Percentiles rank a stretch among this genome's conserved stretches.
phyloP scores from a whole-genome alignment of 2,888 invertebrate genomes.

The Rambutsinella grinnellia region DNA sequence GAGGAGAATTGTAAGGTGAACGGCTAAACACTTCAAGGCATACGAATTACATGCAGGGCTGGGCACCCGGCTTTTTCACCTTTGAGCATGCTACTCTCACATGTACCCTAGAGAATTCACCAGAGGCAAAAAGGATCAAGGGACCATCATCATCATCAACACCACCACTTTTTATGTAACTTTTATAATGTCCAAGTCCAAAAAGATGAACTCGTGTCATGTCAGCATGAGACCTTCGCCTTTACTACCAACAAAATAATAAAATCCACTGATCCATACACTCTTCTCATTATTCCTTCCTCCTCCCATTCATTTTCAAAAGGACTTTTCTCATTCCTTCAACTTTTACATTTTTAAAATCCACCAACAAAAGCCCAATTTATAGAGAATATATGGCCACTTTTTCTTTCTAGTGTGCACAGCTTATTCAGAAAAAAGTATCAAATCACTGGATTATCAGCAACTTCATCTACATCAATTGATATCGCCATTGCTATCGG shows the following conservation, averaged over 20 bases:
- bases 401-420: too few relatives aligned
- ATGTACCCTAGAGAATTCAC: neutral
- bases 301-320: slow-evolving; percentile 43
- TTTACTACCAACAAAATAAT: slow-evolving; percentile 37
- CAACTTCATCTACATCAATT: neutral
- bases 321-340: too few relatives aligned
- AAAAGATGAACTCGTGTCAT: slow-evolving; percentile 50
- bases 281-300: neutral
- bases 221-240: slow-evolving; percentile 56
- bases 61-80: slow-evolving; percentile 21
- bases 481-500: neutral
- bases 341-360: slow-evolving; percentile 13
- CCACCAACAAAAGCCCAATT: slow-evolving; percentile 22
- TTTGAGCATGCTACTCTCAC: neutral
- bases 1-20: neutral
- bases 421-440: slow-evolving; percentile 14
- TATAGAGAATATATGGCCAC: slow-evolving; percentile 3
- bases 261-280: slow-evolving; percentile 37
- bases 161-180: slow-evolving; percentile 52
- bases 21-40: slow-evolving; percentile 9
- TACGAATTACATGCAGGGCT: neutral
- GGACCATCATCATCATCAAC: slow-evolving; percentile 36
- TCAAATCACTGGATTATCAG: slow-evolving; percentile 28
- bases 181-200: slow-evolving; percentile 19
- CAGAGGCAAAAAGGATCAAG: neutral